Conservation (phyloP, 2,888 invertebrate genomes). For the Parochlus steinenii region DNA sequence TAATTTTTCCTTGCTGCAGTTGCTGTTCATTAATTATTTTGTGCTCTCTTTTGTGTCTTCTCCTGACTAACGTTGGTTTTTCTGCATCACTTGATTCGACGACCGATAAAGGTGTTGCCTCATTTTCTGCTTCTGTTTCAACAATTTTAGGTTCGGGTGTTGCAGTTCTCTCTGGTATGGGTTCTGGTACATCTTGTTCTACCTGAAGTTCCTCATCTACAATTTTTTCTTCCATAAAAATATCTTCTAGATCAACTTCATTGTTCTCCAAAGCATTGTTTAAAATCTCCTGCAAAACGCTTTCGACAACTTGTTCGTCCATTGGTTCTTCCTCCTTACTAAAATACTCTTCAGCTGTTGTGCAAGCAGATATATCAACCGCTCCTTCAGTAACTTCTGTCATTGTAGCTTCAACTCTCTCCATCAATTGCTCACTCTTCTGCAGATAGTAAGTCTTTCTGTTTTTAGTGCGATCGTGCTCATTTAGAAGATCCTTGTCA, state of each 20-base stretch:
- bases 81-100: neutral
- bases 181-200: too few species aligned
- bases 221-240: too few species aligned
- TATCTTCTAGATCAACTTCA: neutral
- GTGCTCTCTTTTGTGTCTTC: neutral
- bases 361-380: slow-evolving; percentile 36
- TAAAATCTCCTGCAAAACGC: neutral
- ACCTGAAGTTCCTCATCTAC: too few species aligned
- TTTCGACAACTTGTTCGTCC: neutral
- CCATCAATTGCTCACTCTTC: slow-evolving; percentile 18
- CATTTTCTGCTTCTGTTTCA: too few species aligned
- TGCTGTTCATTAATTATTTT: slow-evolving; percentile 20
- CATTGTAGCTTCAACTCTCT: slow-evolving; percentile 16
- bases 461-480: slow-evolving; percentile 29
- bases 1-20: slow-evolving; percentile 29
- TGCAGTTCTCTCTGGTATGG: too few species aligned
- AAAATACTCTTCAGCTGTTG: slow-evolving; percentile 51
- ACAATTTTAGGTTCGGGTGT: too few species aligned
- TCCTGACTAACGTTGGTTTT: slow-evolving; percentile 1
- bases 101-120: too few species aligned
- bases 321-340: too few species aligned
- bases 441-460: slow-evolving; percentile 28
- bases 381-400: slow-evolving; percentile 22
- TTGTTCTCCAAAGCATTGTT: neutral
- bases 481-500: slow-evolving; percentile 25